Evolutionary conservation across 92 coral and sea anemone species (phyloP), one percentile per base, ranked within the genome.

Genomic region (Heliopora coerulea): DNA sequence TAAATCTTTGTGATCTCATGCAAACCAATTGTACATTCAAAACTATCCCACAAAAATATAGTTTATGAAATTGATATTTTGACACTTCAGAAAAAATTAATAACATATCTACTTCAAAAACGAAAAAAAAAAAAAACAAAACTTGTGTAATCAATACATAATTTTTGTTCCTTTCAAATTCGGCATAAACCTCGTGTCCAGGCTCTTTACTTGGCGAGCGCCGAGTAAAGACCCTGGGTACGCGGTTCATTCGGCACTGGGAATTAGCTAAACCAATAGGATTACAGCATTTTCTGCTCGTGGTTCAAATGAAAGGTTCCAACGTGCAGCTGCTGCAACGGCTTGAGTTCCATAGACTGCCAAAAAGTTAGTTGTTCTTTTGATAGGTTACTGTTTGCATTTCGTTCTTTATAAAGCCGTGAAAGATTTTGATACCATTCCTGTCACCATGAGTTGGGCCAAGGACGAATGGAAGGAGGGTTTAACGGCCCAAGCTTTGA

Each of bases 401-500:
- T 37, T 37, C 42, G 4, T 10, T 46, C n/a, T 46, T 46, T 8
- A 10, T 46, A 46, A 46, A 46, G n/a, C 52, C 12, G 52, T 30
- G 46, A 60, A 61, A 27, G 29, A 12, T 26, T 15, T 60, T 59
- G 39, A 48, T 49, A 80, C 48, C 40, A 66, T 48, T 19, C 29
- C 68, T 73, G 78, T 57, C 79, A 74, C 59, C 72, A 91, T 91
- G 97, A 91, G 97, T 77, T 91, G 97, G 97, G 97, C 97, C 15
- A 86, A 83, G 68, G 97, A 91, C 52, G 97, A 91, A 58, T 91
- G 97, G 97, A 91, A 91, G 77, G 82, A 88, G 32, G 97, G 88
- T 35, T 64, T 91, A 20, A 81, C 74, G 17, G 91, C 90, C 18
- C 69, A 81, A 48, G 96, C 80, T 59, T 59, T 91, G 39, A 86